These are phyloP conservation scores for Oplegnathus fasciatus DNA, from an alignment of 2,113 vertebrate species.

Conservation along the genomic window DNA sequence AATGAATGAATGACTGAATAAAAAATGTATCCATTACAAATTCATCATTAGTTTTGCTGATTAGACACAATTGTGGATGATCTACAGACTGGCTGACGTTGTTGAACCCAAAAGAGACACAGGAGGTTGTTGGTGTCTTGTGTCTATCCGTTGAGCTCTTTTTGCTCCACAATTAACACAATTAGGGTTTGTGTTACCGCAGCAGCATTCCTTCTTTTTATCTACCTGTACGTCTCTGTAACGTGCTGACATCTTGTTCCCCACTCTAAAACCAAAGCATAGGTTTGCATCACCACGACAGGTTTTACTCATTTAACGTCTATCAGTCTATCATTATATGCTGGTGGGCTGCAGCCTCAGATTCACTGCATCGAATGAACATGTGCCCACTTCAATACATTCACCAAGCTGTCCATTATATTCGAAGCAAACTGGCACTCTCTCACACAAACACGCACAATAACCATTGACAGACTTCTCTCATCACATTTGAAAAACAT, in stretches of 20 bases:
- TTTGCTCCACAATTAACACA: background rate
- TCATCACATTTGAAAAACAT: constrained; percentile 63
- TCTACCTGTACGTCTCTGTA: background rate
- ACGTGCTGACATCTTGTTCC: background rate
- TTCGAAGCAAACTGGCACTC: constrained; percentile 60
- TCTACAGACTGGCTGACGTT: background rate
- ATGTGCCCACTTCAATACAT: constrained; percentile 37
- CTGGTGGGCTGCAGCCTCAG: constrained; percentile 34
- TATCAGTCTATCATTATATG: constrained; percentile 5
- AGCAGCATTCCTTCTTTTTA: background rate
- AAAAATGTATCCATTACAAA: background rate
- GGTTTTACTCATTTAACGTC: constrained; percentile 9
- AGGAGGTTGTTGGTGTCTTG: background rate
- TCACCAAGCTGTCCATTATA: constrained; percentile 35
- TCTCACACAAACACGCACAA: constrained; percentile 66
- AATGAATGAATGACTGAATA: background rate
- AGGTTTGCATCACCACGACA: background rate
- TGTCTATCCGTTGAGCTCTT: background rate
- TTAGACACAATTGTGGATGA: background rate
- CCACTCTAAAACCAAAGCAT: background rate
- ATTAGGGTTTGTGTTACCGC: background rate
- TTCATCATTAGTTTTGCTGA: background rate
- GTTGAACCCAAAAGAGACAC: background rate
- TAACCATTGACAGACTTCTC: constrained; percentile 66
- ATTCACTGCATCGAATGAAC: constrained; percentile 29